A percentile compares a stretch with the other conserved stretches of the same genome.
phyloP scores from a whole-genome alignment of 2,888 invertebrate genomes.

The Cantharis lateralis region DNA sequence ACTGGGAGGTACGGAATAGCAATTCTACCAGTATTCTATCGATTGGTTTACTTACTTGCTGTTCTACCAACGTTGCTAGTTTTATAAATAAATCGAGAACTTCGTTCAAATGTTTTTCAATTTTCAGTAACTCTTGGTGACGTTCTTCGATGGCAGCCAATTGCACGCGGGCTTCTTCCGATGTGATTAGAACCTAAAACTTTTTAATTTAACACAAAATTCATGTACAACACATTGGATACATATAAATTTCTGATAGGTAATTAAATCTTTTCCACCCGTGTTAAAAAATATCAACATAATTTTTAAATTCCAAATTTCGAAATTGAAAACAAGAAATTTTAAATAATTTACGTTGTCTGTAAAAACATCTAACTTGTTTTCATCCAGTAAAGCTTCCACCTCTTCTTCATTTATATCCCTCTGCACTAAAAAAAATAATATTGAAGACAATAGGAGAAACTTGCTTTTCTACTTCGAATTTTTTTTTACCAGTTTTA shows the following conservation, averaged over 20 bases:
- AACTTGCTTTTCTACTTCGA: too few relatives aligned
- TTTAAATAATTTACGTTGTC: slow-evolving; percentile 56
- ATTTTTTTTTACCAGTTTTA: slow-evolving; percentile 55
- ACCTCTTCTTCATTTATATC: slow-evolving; percentile 48
- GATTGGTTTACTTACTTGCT: slow-evolving; percentile 62
- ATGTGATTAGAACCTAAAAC: slow-evolving; percentile 76
- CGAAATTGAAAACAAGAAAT: not conserved
- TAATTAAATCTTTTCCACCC: not conserved
- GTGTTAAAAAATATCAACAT: not conserved
- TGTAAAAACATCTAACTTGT: slow-evolving; percentile 57
- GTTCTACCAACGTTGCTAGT: slow-evolving; percentile 79
- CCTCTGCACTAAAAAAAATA: slow-evolving; percentile 6
- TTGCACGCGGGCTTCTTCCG: slow-evolving; percentile 73
- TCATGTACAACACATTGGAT: too few relatives aligned
- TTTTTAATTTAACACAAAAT: too few relatives aligned
- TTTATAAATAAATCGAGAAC: slow-evolving; percentile 83
- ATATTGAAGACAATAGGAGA: too few relatives aligned
- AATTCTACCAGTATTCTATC: too few relatives aligned
- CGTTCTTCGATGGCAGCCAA: slow-evolving; percentile 82
- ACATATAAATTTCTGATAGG: too few relatives aligned
- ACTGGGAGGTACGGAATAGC: too few relatives aligned
- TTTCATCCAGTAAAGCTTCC: slow-evolving; percentile 52
- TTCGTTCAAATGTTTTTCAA: slow-evolving; percentile 79
- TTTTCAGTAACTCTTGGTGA: slow-evolving; percentile 79
- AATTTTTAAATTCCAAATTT: not conserved